These are phyloP conservation scores for Papilio dardanus DNA, from an alignment of 1,140 invertebrate species.

Conservation along the genomic window DNA sequence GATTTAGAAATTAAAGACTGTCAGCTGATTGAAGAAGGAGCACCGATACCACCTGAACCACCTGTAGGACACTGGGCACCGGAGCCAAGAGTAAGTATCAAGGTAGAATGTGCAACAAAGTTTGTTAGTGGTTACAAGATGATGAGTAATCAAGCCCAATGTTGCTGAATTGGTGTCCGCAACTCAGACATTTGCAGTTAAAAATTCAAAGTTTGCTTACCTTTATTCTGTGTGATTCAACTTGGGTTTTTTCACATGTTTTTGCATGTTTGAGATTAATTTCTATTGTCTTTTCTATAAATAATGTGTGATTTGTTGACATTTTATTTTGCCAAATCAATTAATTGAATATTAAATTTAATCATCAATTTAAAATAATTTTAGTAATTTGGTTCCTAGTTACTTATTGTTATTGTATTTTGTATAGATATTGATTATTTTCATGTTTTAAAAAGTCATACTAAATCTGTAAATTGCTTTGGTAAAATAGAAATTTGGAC, in stretches of 20 bases:
- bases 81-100: slow-evolving; percentile 76
- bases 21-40: slow-evolving; percentile 95
- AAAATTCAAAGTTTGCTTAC: too few relatives aligned
- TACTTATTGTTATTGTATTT: too few relatives aligned
- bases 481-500: background rate
- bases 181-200: too few relatives aligned
- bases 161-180: too few relatives aligned
- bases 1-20: slow-evolving; percentile 84
- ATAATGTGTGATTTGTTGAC: background rate
- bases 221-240: too few relatives aligned
- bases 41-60: slow-evolving; percentile 97
- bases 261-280: background rate
- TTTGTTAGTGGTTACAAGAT: background rate
- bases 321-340: slow-evolving; percentile 19
- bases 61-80: slow-evolving; percentile 93
- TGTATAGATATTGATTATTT: background rate
- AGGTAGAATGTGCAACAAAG: background rate
- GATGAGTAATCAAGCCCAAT: too few relatives aligned
- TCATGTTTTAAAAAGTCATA: slow-evolving; percentile 11
- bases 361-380: background rate
- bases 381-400: too few relatives aligned
- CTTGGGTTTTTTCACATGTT: background rate
- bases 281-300: background rate
- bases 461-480: background rate
- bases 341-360: background rate